phyloP scores from a whole-genome alignment of 2,113 vertebrate genomes.

The Mus spicilegus region DNA sequence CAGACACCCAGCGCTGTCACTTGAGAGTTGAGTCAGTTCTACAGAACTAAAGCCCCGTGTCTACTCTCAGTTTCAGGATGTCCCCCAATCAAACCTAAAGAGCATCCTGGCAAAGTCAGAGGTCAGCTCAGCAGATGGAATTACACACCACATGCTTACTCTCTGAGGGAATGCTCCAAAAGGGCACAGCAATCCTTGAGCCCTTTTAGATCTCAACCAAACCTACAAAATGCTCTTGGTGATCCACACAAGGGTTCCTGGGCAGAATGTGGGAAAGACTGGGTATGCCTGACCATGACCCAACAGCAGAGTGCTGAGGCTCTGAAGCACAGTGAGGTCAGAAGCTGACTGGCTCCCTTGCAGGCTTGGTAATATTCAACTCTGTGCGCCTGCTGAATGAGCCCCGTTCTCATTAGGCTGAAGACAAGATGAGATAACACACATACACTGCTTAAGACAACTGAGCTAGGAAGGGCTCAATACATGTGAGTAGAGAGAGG shows the following conservation, averaged over 20 bases:
- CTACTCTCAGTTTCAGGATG: background rate
- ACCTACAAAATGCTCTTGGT: background rate
- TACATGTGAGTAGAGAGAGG: background rate
- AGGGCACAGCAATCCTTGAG: background rate
- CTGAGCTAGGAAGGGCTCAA: background rate
- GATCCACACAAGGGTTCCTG: background rate
- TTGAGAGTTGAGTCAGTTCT: conserved; percentile 26
- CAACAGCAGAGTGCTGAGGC: background rate
- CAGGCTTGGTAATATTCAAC: background rate
- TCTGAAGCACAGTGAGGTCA: background rate
- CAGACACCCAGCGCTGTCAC: background rate
- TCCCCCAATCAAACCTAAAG: background rate
- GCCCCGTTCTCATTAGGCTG: background rate
- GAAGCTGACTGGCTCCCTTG: background rate
- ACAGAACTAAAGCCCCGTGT: background rate
- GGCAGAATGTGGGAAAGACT: background rate
- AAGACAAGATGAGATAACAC: background rate
- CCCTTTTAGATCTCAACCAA: background rate
- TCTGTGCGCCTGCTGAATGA: background rate
- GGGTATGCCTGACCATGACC: background rate
- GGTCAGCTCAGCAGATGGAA: conserved; percentile 47
- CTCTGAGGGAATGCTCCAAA: background rate
- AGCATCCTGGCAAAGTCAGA: background rate
- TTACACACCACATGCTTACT: background rate
- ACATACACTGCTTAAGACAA: background rate